phyloP scores from a whole-genome alignment of 2,797 vertebrate species.

The Enteromius treurensis region DNA sequence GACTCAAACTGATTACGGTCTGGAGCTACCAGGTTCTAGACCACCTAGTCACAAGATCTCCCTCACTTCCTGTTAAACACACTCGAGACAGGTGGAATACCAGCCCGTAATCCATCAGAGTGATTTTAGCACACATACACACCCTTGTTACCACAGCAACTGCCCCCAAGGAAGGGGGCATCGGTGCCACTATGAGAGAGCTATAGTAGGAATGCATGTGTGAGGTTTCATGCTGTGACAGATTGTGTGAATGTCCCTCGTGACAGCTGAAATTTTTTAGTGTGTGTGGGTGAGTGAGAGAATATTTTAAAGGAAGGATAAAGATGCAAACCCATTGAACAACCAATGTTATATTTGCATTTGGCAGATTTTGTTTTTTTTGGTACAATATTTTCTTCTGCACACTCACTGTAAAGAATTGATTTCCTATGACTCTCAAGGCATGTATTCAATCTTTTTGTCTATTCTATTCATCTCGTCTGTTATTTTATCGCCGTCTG shows the following conservation, averaged over 20 bases:
- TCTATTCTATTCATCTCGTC: constrained; percentile 35
- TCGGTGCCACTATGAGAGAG: constrained; percentile 68
- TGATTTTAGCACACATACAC: constrained; percentile 62
- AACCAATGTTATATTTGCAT: background rate
- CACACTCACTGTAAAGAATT: background rate
- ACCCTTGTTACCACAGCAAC: constrained; percentile 77
- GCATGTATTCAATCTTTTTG: constrained; percentile 1
- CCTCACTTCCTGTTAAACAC: constrained; percentile 31
- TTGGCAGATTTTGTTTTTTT: background rate
- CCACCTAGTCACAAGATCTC: constrained; percentile 66
- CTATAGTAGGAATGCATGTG: constrained; percentile 49
- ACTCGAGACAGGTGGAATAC: constrained; percentile 59
- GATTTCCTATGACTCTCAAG: background rate
- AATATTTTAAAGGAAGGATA: constrained; percentile 18
- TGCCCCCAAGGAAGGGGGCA: constrained; percentile 75
- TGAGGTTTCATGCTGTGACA: constrained; percentile 33
- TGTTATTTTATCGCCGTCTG: constrained; percentile 43
- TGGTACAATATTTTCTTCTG: background rate
- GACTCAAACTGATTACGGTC: constrained; percentile 67
- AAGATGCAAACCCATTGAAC: background rate
- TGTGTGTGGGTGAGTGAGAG: constrained; percentile 40
- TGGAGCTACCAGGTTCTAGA: constrained; percentile 70
- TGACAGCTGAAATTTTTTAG: constrained; percentile 31
- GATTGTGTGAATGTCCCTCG: constrained; percentile 21
- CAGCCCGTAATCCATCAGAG: constrained; percentile 44